Conservation (phyloP, 2,113 vertebrate species). For the Sebastes schlegelii region DNA sequence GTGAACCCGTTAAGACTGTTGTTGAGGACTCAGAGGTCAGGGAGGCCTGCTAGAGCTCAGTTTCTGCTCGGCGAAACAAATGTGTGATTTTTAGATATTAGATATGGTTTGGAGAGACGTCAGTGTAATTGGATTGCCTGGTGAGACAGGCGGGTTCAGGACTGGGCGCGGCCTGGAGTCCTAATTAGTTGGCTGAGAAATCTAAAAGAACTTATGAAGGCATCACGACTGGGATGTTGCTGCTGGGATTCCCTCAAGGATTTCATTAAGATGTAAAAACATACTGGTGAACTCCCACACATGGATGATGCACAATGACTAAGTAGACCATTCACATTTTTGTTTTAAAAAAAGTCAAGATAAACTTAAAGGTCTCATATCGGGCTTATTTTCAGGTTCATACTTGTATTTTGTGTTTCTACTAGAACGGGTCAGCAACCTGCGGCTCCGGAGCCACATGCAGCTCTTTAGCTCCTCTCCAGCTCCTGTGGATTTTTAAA, state of each 20-base stretch:
- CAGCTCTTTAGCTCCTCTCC: too few species aligned
- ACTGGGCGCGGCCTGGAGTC: slow-evolving; percentile 23
- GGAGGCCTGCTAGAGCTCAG: background rate
- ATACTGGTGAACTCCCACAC: background rate
- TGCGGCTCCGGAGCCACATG: too few species aligned
- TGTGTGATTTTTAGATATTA: slow-evolving; percentile 8
- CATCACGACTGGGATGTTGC: slow-evolving; percentile 4
- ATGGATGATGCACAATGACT: background rate
- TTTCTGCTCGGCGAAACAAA: slow-evolving; percentile 44
- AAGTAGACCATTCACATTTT: background rate
- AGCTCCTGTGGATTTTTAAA: too few species aligned
- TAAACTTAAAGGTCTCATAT: background rate
- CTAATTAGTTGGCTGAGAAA: slow-evolving; percentile 48
- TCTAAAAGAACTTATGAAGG: slow-evolving; percentile 3
- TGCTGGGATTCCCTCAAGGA: slow-evolving; percentile 34
- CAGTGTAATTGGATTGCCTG: slow-evolving; percentile 26
- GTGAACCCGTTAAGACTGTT: background rate
- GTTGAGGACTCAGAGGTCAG: background rate
- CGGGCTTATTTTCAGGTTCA: too few species aligned
- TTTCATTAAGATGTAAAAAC: slow-evolving; percentile 32
- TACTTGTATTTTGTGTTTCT: too few species aligned
- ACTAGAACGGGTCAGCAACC: too few species aligned
- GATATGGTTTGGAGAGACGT: slow-evolving; percentile 25
- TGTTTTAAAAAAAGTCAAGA: background rate
- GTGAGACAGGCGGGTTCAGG: slow-evolving; percentile 1